phyloP scores from a whole-genome alignment of 2,888 invertebrate species.

The Agrotis segetum region DNA sequence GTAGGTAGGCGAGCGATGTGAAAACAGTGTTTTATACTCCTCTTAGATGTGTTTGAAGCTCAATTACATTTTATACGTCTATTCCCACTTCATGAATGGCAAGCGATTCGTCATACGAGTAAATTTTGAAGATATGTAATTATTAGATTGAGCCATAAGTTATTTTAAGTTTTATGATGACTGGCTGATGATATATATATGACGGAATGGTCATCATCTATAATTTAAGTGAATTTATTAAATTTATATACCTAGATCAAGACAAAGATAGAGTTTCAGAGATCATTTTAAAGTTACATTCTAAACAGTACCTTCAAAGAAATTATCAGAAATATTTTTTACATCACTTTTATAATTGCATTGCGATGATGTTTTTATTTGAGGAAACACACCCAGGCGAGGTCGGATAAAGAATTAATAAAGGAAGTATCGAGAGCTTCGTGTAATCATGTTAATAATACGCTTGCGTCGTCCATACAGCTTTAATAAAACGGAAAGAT shows the following conservation, averaged over 20 bases:
- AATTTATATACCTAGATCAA: background rate
- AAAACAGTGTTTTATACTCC: constrained; percentile 45
- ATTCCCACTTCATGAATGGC: constrained; percentile 1
- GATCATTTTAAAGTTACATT: constrained; percentile 1
- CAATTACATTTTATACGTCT: constrained; percentile 22
- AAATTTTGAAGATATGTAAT: background rate
- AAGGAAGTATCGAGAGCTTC: constrained; percentile 72
- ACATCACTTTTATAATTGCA: constrained; percentile 49
- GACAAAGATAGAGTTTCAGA: background rate
- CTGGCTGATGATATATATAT: background rate
- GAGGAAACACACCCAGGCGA: constrained; percentile 71
- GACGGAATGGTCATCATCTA: background rate
- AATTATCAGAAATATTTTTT: constrained; percentile 26
- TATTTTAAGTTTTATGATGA: background rate
- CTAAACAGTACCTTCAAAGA: background rate
- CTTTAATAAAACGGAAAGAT: constrained; percentile 47
- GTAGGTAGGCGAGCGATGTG: constrained; percentile 58
- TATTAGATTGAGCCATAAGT: background rate
- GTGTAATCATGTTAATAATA: constrained; percentile 69
- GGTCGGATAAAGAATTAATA: constrained; percentile 68
- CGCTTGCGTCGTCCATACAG: constrained; percentile 53
- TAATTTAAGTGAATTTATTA: background rate
- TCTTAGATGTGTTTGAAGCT: constrained; percentile 19
- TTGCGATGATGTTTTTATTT: constrained; percentile 60
- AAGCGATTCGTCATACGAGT: background rate